phyloP scores from a whole-genome alignment of 2,797 vertebrate species.

The Phyllotis vaccarum region DNA sequence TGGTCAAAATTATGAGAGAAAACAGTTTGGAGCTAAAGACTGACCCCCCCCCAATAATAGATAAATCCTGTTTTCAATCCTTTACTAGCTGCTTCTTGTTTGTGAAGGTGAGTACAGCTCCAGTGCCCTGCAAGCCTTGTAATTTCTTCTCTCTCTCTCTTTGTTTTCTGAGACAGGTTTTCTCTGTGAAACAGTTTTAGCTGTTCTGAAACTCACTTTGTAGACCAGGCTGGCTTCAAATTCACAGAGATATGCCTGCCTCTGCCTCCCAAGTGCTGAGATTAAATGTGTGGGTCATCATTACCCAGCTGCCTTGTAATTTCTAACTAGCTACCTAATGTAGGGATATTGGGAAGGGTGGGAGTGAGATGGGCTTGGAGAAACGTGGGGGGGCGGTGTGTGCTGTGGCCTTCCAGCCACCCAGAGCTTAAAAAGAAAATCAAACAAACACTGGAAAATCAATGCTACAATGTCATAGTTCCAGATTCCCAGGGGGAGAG shows the following conservation, averaged over 20 bases:
- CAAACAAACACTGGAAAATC: not conserved
- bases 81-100: not conserved
- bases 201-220: too few relatives aligned
- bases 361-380: not conserved
- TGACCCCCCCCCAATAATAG: not conserved
- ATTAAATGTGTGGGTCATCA: too few relatives aligned
- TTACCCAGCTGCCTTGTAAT: not conserved
- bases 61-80: not conserved
- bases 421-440: too few relatives aligned
- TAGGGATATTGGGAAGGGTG: not conserved
- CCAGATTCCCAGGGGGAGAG: not conserved
- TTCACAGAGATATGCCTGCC: too few relatives aligned
- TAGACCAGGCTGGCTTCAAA: too few relatives aligned
- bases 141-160: too few relatives aligned
- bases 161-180: too few relatives aligned
- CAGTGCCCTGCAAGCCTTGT: not conserved
- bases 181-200: too few relatives aligned
- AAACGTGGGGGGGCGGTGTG: not conserved
- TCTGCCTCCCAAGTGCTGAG: too few relatives aligned
- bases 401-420: not conserved
- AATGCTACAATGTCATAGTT: not conserved
- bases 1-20: not conserved
- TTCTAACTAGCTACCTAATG: not conserved
- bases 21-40: not conserved
- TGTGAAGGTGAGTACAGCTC: too few relatives aligned